These are phyloP conservation scores for Deilephila porcellus DNA, from an alignment of 2,888 invertebrate species.

Conservation along the genomic window DNA sequence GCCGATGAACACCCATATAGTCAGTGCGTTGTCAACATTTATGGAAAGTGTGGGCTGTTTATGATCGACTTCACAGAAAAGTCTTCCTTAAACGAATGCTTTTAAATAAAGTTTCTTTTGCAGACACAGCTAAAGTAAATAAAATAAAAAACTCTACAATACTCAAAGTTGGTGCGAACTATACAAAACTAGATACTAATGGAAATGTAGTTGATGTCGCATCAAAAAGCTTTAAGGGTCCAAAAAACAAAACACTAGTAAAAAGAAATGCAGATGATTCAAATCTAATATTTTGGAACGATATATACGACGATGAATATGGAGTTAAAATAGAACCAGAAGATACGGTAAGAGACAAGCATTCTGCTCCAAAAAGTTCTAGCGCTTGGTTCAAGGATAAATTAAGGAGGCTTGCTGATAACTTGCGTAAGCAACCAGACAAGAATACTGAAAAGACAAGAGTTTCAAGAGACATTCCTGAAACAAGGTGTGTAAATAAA, in stretches of 20 bases:
- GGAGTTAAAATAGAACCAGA: slow-evolving; percentile 58
- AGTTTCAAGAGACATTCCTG: not conserved
- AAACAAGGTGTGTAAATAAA: not conserved
- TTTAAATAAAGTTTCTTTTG: not conserved
- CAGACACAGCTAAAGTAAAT: slow-evolving; percentile 32
- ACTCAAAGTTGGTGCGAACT: slow-evolving; percentile 24
- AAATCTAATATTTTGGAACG: slow-evolving; percentile 70
- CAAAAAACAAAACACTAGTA: slow-evolving; percentile 50
- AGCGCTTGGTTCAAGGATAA: slow-evolving; percentile 66
- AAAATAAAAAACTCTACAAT: slow-evolving; percentile 23
- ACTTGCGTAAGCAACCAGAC: slow-evolving; percentile 40
- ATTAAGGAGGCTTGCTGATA: slow-evolving; percentile 55
- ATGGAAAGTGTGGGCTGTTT: not conserved
- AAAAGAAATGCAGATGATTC: slow-evolving; percentile 62
- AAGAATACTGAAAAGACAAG: slow-evolving; percentile 23
- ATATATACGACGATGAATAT: slow-evolving; percentile 75
- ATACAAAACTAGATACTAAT: not conserved
- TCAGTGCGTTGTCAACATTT: not conserved
- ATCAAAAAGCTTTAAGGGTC: not conserved
- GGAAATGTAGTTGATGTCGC: not conserved
- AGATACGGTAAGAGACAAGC: slow-evolving; percentile 54
- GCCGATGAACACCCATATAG: too few species aligned
- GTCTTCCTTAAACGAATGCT: too few species aligned
- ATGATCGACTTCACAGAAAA: too few species aligned
- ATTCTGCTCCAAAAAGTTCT: slow-evolving; percentile 53